phyloP scores from a whole-genome alignment of 1,140 invertebrate species.

The Drosophila setifemur region DNA sequence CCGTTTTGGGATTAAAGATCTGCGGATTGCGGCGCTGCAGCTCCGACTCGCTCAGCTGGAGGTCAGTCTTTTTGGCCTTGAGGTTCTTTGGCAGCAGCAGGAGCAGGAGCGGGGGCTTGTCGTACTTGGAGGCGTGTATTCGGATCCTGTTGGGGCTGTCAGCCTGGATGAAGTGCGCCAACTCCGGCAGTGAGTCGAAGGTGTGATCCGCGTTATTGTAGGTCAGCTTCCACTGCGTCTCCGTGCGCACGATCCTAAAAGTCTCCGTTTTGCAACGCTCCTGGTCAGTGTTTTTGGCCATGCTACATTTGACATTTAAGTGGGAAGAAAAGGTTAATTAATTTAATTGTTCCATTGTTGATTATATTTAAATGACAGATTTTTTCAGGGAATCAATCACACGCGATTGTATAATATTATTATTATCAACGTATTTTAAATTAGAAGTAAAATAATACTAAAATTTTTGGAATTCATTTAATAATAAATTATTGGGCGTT shows the following conservation, averaged over 20 bases:
- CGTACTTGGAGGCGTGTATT: slow-evolving; percentile 93
- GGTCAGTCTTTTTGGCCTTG: slow-evolving; percentile 79
- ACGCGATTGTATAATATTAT: too few relatives aligned
- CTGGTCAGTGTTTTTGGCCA: slow-evolving; percentile 42
- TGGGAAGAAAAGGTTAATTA: too few relatives aligned
- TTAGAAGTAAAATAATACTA: too few relatives aligned
- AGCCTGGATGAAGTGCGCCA: slow-evolving; percentile 66
- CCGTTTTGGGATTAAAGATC: slow-evolving; percentile 83
- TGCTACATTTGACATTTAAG: too few relatives aligned
- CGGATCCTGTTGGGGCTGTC: slow-evolving; percentile 76
- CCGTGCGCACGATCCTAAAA: slow-evolving; percentile 84
- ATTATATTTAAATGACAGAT: too few relatives aligned
- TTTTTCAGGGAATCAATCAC: too few relatives aligned
- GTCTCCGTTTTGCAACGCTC: slow-evolving; percentile 86
- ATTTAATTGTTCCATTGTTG: too few relatives aligned
- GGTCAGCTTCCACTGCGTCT: slow-evolving; percentile 57
- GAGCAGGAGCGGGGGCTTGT: slow-evolving; percentile 87
- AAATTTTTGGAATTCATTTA: too few relatives aligned
- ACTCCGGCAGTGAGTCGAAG: slow-evolving; percentile 52
- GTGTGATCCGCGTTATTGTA: slow-evolving; percentile 37
- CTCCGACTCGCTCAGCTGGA: slow-evolving; percentile 65
- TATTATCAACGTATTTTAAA: too few relatives aligned
- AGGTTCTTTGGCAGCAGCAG: slow-evolving; percentile 85
- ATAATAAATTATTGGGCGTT: too few relatives aligned
- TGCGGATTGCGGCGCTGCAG: slow-evolving; percentile 64